These are phyloP conservation scores for Drosophila mayri DNA, from an alignment of 1,140 invertebrate genomes.

Conservation along the genomic window DNA sequence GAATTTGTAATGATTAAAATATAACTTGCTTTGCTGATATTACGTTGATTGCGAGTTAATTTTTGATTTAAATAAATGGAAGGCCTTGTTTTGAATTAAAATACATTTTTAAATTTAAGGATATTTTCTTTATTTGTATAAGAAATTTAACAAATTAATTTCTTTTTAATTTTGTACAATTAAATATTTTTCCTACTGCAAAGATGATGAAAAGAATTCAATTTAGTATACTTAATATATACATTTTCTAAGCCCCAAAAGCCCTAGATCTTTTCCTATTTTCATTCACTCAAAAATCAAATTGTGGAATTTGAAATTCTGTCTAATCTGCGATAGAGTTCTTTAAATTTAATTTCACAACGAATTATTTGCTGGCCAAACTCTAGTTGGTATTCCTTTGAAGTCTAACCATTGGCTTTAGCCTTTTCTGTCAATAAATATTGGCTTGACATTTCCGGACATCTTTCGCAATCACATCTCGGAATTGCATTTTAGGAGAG, in stretches of 20 bases:
- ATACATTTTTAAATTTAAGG: no score
- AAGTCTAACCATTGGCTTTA: slow-evolving; percentile 6
- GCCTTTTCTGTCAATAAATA: slow-evolving; percentile 20
- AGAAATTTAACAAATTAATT: no score
- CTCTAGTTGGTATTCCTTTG: background rate
- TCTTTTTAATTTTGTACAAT: no score
- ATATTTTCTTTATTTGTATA: no score
- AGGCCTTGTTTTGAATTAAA: no score
- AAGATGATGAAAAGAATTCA: no score
- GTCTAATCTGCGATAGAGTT: slow-evolving; percentile 13
- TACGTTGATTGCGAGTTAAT: no score
- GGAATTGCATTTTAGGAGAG: slow-evolving; percentile 50
- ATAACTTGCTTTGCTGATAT: no score
- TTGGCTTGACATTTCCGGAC: slow-evolving; percentile 19
- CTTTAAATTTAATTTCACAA: slow-evolving; percentile 29
- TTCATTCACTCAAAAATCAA: background rate
- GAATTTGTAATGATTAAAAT: background rate
- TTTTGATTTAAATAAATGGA: no score
- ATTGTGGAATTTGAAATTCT: background rate
- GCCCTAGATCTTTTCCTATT: background rate
- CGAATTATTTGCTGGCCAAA: slow-evolving; percentile 12
- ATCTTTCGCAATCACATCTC: slow-evolving; percentile 31
- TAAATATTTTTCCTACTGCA: background rate
- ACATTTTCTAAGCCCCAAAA: no score
- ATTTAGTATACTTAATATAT: no score